phyloP scores from a whole-genome alignment of 1,140 invertebrate genomes.

The Aphaenogaster ashmeadi region DNA sequence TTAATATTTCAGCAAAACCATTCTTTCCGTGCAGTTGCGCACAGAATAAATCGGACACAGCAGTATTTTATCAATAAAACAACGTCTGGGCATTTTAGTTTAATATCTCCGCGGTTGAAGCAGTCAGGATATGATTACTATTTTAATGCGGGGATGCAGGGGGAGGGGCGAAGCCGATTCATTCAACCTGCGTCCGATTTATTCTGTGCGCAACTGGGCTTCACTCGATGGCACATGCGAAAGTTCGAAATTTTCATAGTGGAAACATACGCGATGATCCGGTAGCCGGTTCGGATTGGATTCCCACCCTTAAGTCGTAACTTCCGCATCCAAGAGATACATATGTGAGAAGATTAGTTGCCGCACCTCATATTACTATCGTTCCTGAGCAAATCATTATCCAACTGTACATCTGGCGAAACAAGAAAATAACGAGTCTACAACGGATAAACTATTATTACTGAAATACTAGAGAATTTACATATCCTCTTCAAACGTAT shows the following conservation, averaged over 20 bases:
- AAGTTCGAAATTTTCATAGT: background rate
- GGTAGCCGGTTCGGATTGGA: background rate
- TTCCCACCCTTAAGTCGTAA: background rate
- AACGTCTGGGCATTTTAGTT: no score
- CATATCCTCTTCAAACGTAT: background rate
- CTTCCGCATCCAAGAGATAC: background rate
- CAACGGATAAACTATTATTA: background rate
- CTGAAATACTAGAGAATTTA: background rate
- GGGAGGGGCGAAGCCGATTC: no score
- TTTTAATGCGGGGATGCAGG: no score
- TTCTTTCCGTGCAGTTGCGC: no score
- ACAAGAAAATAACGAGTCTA: background rate
- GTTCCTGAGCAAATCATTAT: background rate
- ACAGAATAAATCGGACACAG: no score
- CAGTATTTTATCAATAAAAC: no score
- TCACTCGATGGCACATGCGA: no score
- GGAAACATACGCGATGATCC: background rate
- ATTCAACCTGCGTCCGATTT: no score
- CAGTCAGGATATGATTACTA: no score
- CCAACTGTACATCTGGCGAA: background rate
- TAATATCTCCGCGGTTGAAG: no score
- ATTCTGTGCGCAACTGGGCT: no score
- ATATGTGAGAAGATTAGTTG: slow-evolving; percentile 14
- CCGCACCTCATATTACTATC: background rate
- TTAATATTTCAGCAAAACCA: no score